Evolutionary conservation across 2,888 invertebrate species (phyloP), one percentile per base, ranked within the genome.

Genomic region (Anaspis maculata): DNA sequence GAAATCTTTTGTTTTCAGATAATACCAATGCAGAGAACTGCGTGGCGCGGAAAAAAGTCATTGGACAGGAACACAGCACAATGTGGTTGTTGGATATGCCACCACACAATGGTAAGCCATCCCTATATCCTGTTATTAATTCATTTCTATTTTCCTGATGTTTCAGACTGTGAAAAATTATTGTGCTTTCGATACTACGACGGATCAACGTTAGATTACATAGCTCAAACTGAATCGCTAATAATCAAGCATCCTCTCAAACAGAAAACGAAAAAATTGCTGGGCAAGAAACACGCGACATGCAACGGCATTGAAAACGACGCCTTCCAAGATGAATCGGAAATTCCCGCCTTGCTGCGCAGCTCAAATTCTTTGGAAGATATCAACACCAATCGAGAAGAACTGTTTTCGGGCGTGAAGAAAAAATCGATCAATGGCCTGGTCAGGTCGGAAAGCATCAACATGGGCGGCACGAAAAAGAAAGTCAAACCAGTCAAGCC

Each of bases 11-110:
- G 6, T 13, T 65, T 67, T 4, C 64, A 70, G 70, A 68, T 54
- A 62, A 62, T 47, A 49, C 49, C 26, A 60, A 59, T 48, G 54
- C 59, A 14, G 57, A 62, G 36, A 65, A 66, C 52, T 64, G 65
- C 45, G 49, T 70, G 43, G 66, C 59, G 13, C 61, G 60, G 41
- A 61, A 65, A 45, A 44, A 52, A 34, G 51, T 66, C 32, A 36
- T 67, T 62, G 70, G 71, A 52, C 70, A 71, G 68, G 70, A 67
- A 62, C 73, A 73, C 60, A 72, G 72, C 67, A 74, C 73, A 61
- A 79, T 79, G 78, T 79, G 79, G 79, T 73, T 79, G 59, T 70
- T 79, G 61, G 78, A 79, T 66, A 72, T 77, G 66, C 77, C 76
- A 56, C 75, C 72, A 56, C 74, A 75, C 66, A 74, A 74, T 72